phyloP scores from a whole-genome alignment of 2,797 vertebrate genomes.

The Pseudochaenichthys georgianus region DNA sequence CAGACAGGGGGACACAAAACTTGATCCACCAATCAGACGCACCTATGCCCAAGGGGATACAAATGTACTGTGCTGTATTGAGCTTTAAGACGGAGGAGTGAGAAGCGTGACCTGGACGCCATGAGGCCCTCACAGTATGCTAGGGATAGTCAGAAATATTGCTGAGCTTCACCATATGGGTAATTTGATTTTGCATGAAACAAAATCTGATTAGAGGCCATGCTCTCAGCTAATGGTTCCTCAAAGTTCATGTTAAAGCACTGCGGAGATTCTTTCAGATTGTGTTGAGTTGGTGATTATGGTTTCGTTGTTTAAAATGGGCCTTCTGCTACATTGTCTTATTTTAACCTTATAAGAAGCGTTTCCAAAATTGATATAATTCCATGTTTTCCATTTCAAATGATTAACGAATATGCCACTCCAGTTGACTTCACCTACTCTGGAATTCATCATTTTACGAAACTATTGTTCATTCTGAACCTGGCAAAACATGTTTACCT shows the following conservation, averaged over 20 bases:
- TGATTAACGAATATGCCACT: background rate
- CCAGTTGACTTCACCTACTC: background rate
- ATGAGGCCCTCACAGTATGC: slow-evolving; percentile 47
- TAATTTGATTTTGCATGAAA: slow-evolving; percentile 75
- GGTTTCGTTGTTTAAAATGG: slow-evolving; percentile 22
- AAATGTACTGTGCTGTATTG: slow-evolving; percentile 81
- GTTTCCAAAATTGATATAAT: background rate
- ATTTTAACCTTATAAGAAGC: slow-evolving; percentile 13
- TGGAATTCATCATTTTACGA: background rate
- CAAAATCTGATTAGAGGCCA: slow-evolving; percentile 71
- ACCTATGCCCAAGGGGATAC: slow-evolving; percentile 81
- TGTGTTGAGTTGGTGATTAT: slow-evolving; percentile 30
- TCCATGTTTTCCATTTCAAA: background rate
- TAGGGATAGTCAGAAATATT: slow-evolving; percentile 57
- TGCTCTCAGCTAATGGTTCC: slow-evolving; percentile 68
- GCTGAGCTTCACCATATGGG: slow-evolving; percentile 78
- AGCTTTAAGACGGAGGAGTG: slow-evolving; percentile 60
- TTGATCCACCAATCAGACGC: slow-evolving; percentile 84
- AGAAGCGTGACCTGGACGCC: slow-evolving; percentile 59
- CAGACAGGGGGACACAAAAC: slow-evolving; percentile 84
- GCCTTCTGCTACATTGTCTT: background rate
- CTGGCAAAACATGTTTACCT: background rate
- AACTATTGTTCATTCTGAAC: background rate
- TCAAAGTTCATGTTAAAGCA: slow-evolving; percentile 62
- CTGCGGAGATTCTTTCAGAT: slow-evolving; percentile 45